These are phyloP conservation scores for Monopterus albus DNA, from an alignment of 2,113 vertebrate genomes.

Conservation along the genomic window DNA sequence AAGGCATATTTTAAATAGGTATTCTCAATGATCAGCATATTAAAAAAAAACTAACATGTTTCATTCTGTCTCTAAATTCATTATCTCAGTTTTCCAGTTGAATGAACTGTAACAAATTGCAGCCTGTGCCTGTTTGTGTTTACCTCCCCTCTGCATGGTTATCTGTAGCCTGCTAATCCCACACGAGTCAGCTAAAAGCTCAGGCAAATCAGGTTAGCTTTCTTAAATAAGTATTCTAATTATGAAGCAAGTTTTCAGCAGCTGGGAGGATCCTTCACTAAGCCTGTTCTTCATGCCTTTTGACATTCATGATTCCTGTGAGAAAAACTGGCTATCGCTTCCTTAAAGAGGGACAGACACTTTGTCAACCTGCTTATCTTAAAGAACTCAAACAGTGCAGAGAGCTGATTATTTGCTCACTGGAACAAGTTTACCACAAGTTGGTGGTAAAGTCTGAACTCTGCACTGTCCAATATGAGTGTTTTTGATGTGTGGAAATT, in stretches of 20 bases:
- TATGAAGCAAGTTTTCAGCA: not conserved
- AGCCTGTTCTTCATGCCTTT: not conserved
- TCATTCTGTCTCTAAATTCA: conserved; percentile 31
- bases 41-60: conserved; percentile 5
- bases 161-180: conserved; percentile 29
- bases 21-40: conserved; percentile 23
- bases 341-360: conserved; percentile 11
- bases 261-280: not conserved
- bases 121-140: conserved; percentile 44
- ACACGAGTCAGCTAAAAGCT: conserved; percentile 50
- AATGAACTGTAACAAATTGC: conserved; percentile 52
- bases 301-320: conserved; percentile 12
- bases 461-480: not conserved
- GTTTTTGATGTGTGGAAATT: conserved; percentile 15
- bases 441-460: conserved; percentile 21
- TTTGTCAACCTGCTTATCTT: conserved; percentile 51
- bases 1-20: not conserved
- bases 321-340: conserved; percentile 22
- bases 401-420: conserved; percentile 35
- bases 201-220: conserved; percentile 28
- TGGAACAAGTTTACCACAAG: conserved; percentile 19
- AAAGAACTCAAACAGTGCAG: conserved; percentile 26
- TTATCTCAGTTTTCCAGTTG: conserved; percentile 46
- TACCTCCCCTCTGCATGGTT: conserved; percentile 30
- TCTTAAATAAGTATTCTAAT: conserved; percentile 10